Conservation (phyloP, 2,888 invertebrate genomes). For the Acanthacorydalis orientalis region DNA sequence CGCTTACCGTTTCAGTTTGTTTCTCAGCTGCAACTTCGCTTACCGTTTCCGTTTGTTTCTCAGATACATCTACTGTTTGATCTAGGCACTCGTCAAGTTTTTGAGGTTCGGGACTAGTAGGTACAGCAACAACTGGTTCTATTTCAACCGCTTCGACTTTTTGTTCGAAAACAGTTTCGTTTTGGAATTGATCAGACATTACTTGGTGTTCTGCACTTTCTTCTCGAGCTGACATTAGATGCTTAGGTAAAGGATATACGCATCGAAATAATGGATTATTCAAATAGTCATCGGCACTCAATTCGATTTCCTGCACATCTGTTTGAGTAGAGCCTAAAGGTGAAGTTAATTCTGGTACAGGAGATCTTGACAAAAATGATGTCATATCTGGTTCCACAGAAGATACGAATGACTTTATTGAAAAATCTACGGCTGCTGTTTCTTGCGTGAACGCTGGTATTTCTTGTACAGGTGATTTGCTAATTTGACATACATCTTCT, state of each 20-base stretch:
- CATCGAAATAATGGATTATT: slow-evolving; percentile 10
- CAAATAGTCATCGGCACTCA: slow-evolving; percentile 2
- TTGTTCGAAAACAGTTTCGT: neutral
- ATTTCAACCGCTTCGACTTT: neutral
- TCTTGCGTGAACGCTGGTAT: too few species aligned
- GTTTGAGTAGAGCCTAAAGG: slow-evolving; percentile 13
- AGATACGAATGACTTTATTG: neutral
- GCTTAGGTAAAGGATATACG: too few species aligned
- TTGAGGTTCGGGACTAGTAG: slow-evolving; percentile 7
- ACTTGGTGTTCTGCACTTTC: too few species aligned
- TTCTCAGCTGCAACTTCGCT: slow-evolving; percentile 16
- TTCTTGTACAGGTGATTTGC: neutral
- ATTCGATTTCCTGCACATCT: too few species aligned
- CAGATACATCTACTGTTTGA: slow-evolving; percentile 16
- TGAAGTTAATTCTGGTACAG: slow-evolving; percentile 8
- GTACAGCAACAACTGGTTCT: neutral
- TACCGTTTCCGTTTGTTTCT: slow-evolving; percentile 14
- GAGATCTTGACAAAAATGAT: slow-evolving; percentile 1
- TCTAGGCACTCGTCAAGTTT: slow-evolving; percentile 14
- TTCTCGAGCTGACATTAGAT: neutral
- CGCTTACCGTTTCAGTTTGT: slow-evolving; percentile 14
- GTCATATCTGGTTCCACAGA: neutral
- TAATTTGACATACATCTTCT: neutral
- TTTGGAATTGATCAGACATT: too few species aligned
- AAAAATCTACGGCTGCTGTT: neutral